A percentile compares a stretch with the other conserved stretches of the same genome.
phyloP scores from a whole-genome alignment of 2,797 vertebrate species.

The Tragelaphus eurycerus region DNA sequence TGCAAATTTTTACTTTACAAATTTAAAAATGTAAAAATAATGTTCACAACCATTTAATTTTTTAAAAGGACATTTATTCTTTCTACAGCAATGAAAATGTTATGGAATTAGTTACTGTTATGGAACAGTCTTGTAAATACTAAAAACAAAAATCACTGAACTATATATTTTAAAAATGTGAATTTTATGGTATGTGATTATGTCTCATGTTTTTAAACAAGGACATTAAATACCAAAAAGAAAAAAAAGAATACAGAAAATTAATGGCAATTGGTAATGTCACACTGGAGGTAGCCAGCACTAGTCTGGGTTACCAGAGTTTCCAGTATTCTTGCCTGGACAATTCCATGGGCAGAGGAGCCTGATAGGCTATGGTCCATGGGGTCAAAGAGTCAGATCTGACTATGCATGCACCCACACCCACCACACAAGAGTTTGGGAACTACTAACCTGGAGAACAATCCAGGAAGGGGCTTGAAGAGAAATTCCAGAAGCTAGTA shows the following conservation, averaged over 20 bases:
- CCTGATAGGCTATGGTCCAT: not conserved
- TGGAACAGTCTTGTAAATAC: not conserved
- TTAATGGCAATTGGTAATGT: not conserved
- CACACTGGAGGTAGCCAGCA: not conserved
- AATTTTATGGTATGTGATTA: constrained; percentile 15
- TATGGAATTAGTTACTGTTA: not conserved
- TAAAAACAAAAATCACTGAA: not conserved
- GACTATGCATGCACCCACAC: not conserved
- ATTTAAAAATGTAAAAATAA: constrained; percentile 8
- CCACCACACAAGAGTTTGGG: not conserved
- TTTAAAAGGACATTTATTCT: not conserved
- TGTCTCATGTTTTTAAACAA: not conserved
- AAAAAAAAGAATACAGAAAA: not conserved
- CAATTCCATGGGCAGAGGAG: not conserved
- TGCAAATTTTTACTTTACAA: not conserved
- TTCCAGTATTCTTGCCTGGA: not conserved
- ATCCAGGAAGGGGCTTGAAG: not conserved
- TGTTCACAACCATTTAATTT: not conserved
- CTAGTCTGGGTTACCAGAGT: not conserved
- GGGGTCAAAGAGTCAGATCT: not conserved
- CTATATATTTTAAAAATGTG: not conserved
- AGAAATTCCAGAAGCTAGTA: not conserved
- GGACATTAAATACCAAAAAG: not conserved
- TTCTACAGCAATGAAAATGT: not conserved
- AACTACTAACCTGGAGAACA: not conserved